Conservation (phyloP, 2,888 invertebrate genomes). For the Chelonus formosanus region DNA sequence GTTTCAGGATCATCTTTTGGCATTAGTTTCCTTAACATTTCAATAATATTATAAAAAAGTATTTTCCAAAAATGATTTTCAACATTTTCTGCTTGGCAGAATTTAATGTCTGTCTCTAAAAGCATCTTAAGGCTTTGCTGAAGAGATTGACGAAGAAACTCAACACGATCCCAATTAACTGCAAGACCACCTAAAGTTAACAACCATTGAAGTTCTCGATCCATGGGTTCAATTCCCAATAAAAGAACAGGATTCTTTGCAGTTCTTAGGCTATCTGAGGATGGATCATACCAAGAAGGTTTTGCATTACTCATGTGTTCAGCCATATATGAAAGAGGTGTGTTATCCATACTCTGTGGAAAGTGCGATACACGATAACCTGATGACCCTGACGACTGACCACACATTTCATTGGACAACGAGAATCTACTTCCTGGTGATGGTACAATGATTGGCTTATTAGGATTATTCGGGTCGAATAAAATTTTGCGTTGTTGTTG, state of each 20-base stretch:
- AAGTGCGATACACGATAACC: slow-evolving; percentile 40
- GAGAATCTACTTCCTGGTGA: slow-evolving; percentile 58
- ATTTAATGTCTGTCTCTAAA: slow-evolving; percentile 81
- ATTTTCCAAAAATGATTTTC: slow-evolving; percentile 94
- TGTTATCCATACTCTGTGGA: slow-evolving; percentile 47
- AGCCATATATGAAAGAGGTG: slow-evolving; percentile 53
- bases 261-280: slow-evolving; percentile 69
- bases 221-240: slow-evolving; percentile 74
- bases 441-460: slow-evolving; percentile 75
- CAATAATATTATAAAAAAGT: slow-evolving; percentile 87
- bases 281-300: slow-evolving; percentile 71
- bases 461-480: slow-evolving; percentile 74
- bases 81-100: slow-evolving; percentile 85
- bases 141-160: slow-evolving; percentile 72
- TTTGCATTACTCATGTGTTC: slow-evolving; percentile 68
- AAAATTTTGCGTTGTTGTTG: slow-evolving; percentile 67
- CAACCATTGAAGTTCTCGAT: slow-evolving; percentile 74
- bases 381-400: background rate
- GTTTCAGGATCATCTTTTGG: slow-evolving; percentile 69
- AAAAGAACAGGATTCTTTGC: slow-evolving; percentile 72
- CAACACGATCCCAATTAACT: slow-evolving; percentile 74
- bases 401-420: background rate
- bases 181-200: slow-evolving; percentile 71
- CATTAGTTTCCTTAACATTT: slow-evolving; percentile 78
- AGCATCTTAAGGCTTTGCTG: slow-evolving; percentile 75